These are phyloP conservation scores for Apaloderma vittatum DNA, from an alignment of 2,113 vertebrate species.

Conservation along the genomic window DNA sequence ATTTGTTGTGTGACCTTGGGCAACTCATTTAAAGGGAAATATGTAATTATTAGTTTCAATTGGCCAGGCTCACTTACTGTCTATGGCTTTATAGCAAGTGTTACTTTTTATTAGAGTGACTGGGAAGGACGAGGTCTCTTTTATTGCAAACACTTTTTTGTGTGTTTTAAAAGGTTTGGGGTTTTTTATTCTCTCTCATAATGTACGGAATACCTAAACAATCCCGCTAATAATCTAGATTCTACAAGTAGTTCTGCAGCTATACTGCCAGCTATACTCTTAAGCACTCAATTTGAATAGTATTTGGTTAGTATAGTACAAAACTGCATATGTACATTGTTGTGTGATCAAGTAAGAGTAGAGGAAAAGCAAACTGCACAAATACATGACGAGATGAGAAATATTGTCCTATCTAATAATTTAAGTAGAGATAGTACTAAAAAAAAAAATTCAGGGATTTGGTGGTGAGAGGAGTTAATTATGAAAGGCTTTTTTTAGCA, in stretches of 20 bases:
- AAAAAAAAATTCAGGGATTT: not conserved
- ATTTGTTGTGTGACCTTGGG: constrained; percentile 55
- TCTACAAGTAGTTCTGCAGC: not conserved
- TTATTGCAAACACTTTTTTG: not conserved
- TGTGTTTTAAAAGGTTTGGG: not conserved
- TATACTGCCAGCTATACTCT: not conserved
- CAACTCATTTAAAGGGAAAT: constrained; percentile 53
- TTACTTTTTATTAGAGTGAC: not conserved
- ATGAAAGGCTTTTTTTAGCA: not conserved
- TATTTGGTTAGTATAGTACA: accelerated
- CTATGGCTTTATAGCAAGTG: not conserved
- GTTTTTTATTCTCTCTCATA: not conserved
- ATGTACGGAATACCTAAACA: not conserved
- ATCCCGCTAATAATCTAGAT: not conserved
- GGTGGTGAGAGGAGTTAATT: not conserved
- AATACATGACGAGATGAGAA: not conserved
- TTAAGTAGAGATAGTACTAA: not conserved
- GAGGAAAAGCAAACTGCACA: not conserved
- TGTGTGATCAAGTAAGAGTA: not conserved
- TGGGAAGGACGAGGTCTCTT: not conserved
- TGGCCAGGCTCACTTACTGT: not conserved
- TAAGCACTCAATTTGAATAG: not conserved
- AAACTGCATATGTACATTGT: not conserved
- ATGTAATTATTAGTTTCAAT: constrained; percentile 54
- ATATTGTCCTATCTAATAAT: not conserved